These are phyloP conservation scores for Stenotaenia linearis DNA, from an alignment of 2,888 invertebrate genomes.

Conservation along the genomic window DNA sequence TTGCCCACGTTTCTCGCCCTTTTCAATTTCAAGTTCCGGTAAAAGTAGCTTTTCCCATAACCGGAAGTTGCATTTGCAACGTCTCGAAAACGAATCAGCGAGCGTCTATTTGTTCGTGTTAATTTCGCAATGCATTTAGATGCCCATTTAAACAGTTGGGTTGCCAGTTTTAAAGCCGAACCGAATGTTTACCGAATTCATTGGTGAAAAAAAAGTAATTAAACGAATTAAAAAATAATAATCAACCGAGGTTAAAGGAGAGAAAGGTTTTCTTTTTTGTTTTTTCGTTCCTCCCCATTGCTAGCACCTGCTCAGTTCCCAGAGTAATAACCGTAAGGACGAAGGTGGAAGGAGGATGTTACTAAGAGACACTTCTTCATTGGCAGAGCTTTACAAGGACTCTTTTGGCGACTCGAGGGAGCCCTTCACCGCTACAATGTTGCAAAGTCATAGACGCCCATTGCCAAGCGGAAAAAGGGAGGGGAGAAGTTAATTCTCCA, in stretches of 20 bases:
- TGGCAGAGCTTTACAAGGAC: slow-evolving; percentile 9
- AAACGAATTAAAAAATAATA: neutral
- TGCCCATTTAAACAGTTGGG: too few species aligned
- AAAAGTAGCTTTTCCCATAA: too few species aligned
- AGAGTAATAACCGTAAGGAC: neutral
- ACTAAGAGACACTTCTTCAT: neutral
- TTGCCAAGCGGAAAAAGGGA: neutral
- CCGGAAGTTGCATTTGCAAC: too few species aligned
- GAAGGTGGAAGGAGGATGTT: neutral
- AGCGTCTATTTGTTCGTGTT: too few species aligned
- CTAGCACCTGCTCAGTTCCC: neutral
- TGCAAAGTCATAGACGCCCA: slow-evolving; percentile 4
- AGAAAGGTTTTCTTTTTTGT: too few species aligned
- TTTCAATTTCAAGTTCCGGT: too few species aligned
- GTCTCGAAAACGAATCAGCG: too few species aligned
- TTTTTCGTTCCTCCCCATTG: neutral
- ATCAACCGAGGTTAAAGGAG: neutral
- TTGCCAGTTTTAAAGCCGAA: too few species aligned
- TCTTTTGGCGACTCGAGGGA: neutral
- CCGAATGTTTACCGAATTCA: too few species aligned
- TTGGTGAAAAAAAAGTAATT: too few species aligned
- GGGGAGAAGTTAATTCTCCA: neutral
- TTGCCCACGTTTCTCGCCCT: too few species aligned
- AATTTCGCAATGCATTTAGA: too few species aligned
- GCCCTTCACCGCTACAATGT: slow-evolving; percentile 9